Conservation (phyloP, 37 sponge, comb jelly and placozoan species). For the Spongilla lacustris region DNA sequence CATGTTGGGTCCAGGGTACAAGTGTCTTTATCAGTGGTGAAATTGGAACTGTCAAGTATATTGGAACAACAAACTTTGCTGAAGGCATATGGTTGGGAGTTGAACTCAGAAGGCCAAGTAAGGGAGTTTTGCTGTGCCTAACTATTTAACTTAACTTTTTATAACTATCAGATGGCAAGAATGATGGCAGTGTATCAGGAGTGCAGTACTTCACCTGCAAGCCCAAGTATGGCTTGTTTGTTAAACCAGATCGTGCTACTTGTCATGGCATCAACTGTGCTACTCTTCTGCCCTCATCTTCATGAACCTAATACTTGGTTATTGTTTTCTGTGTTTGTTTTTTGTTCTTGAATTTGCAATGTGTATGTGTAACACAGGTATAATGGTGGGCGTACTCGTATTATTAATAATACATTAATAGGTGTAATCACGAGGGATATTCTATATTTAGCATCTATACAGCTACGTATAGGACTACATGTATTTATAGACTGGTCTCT, state of each 20-base stretch:
- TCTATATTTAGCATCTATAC: too few relatives aligned
- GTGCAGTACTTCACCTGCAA: constrained; percentile 93
- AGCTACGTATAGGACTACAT: too few relatives aligned
- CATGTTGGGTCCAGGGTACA: constrained; percentile 64
- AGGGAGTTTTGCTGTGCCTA: background rate
- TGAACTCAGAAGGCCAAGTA: constrained; percentile 85
- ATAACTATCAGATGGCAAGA: constrained; percentile 73
- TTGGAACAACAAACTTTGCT: constrained; percentile 86
- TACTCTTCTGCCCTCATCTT: constrained; percentile 27
- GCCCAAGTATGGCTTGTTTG: constrained; percentile 80
- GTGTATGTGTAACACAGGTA: background rate
- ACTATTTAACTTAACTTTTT: background rate
- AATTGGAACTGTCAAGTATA: constrained; percentile 78
- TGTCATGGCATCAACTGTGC: constrained; percentile 89
- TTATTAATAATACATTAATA: too few relatives aligned
- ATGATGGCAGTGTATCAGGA: constrained; percentile 89
- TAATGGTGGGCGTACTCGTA: background rate
- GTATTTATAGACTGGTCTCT: too few relatives aligned
- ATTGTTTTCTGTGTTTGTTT: background rate
- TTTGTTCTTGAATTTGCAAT: background rate
- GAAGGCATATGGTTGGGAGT: constrained; percentile 93
- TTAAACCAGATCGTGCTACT: constrained; percentile 84
- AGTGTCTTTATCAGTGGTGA: constrained; percentile 87
- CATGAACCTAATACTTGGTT: background rate
- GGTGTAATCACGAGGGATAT: too few relatives aligned